Conservation (phyloP, 2,797 vertebrate species). For the Podarcis lilfordi region DNA sequence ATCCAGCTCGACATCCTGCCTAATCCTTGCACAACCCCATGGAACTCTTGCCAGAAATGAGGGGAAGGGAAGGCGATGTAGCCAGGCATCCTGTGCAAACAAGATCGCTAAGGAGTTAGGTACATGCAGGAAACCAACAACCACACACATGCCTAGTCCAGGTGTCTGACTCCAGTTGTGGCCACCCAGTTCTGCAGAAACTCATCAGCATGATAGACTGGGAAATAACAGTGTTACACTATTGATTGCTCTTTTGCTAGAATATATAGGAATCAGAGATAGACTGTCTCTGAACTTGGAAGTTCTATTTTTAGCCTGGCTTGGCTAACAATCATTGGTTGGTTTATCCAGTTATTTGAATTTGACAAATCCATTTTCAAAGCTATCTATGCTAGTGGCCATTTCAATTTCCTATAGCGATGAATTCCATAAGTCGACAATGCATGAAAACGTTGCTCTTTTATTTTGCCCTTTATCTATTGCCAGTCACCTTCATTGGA, state of each 20-base stretch:
- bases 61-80: not conserved
- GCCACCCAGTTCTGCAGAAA: not conserved
- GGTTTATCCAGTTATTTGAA: not conserved
- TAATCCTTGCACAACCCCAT: not conserved
- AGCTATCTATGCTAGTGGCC: not conserved
- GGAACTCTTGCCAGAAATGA: not conserved
- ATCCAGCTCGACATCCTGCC: conserved; percentile 22
- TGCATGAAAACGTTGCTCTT: not conserved
- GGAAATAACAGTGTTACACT: not conserved
- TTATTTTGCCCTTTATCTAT: not conserved
- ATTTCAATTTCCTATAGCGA: not conserved
- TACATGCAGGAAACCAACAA: not conserved
- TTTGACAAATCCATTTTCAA: not conserved
- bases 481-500: not conserved
- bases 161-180: not conserved
- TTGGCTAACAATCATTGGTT: not conserved
- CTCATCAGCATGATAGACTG: not conserved
- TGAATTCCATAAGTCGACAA: not conserved
- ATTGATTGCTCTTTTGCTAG: not conserved
- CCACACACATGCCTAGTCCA: not conserved
- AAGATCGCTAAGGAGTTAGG: not conserved
- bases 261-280: not conserved
- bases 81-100: not conserved
- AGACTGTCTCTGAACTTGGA: not conserved
- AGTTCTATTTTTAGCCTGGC: not conserved